A percentile compares a stretch with the other conserved stretches of the same genome.
Conservation (phyloP, 2,113 vertebrate species). For the Oxyruncus cristatus region DNA sequence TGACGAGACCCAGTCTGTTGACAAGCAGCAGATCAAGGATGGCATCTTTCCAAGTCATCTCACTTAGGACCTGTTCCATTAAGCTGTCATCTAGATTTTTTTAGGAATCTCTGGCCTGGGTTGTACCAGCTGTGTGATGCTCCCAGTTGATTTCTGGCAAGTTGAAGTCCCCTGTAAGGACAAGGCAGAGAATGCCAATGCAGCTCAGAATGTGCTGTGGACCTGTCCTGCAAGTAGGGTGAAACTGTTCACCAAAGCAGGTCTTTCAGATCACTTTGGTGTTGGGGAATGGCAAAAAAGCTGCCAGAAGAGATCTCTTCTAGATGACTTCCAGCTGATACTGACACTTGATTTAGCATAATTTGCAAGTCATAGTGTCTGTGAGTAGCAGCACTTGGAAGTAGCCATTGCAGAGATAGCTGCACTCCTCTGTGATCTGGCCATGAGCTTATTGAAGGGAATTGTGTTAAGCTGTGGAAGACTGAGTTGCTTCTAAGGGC, state of each 20-base stretch:
- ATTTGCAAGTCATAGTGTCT: background rate
- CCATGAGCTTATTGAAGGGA: background rate
- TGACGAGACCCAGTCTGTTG: background rate
- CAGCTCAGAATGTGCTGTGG: background rate
- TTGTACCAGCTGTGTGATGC: background rate
- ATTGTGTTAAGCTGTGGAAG: background rate
- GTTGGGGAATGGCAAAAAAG: background rate
- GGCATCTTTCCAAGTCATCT: background rate
- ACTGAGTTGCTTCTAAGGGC: background rate
- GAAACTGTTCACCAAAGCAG: background rate
- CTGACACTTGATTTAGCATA: background rate
- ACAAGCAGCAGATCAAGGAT: background rate
- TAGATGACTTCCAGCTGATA: background rate
- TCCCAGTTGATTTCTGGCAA: background rate
- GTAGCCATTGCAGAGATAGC: background rate
- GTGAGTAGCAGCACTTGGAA: background rate
- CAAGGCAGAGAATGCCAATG: background rate
- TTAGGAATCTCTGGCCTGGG: background rate
- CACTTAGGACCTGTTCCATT: background rate
- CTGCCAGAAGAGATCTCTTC: background rate
- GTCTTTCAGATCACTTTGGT: background rate
- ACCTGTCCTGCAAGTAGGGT: background rate
- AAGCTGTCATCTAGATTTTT: background rate
- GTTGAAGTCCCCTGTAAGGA: background rate
- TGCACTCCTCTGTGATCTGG: background rate